These are phyloP conservation scores for Equus quagga DNA, from an alignment of 2,113 vertebrate genomes.

Conservation along the genomic window DNA sequence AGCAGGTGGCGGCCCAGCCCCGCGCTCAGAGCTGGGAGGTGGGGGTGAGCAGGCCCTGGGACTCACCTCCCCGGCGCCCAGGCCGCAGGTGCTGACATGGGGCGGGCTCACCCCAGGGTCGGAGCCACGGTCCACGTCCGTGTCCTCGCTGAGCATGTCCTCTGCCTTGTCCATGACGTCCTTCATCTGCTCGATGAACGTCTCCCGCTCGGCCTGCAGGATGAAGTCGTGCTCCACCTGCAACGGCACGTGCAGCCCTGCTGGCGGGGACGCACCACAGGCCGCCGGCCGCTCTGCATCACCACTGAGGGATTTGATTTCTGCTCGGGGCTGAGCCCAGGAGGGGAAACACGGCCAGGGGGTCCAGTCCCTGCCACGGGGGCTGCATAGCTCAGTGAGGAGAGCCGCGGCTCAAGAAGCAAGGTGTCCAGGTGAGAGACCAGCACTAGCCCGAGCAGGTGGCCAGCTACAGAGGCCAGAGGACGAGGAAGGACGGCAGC, in stretches of 20 bases:
- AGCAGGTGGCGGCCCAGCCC: background rate
- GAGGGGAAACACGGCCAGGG: background rate
- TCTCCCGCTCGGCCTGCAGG: constrained; percentile 95
- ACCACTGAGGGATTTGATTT: background rate
- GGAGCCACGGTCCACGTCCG: constrained; percentile 91
- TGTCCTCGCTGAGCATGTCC: constrained; percentile 97
- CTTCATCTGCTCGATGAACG: constrained; percentile 98
- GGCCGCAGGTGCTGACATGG: constrained; percentile 85
- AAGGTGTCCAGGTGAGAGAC: background rate
- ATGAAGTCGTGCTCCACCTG: constrained; percentile 99
- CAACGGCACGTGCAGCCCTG: background rate
- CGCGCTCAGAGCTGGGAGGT: background rate
- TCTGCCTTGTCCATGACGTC: constrained; percentile 99
- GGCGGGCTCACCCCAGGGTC: constrained; percentile 91
- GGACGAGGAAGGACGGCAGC: background rate
- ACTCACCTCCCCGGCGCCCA: constrained; percentile 89
- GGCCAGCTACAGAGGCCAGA: background rate
- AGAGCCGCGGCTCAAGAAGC: background rate
- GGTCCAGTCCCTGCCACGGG: fast-evolving
- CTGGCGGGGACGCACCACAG: too few species aligned
- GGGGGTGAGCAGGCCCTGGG: background rate
- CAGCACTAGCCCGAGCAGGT: background rate
- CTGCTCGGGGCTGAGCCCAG: background rate
- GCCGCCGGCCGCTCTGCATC: background rate
- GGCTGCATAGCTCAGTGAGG: background rate